Percentiles rank a stretch among this genome's conserved stretches.
These are phyloP conservation scores for Coregonus ussuriensis DNA, from an alignment of 2,797 vertebrate genomes.

Conservation along the genomic window DNA sequence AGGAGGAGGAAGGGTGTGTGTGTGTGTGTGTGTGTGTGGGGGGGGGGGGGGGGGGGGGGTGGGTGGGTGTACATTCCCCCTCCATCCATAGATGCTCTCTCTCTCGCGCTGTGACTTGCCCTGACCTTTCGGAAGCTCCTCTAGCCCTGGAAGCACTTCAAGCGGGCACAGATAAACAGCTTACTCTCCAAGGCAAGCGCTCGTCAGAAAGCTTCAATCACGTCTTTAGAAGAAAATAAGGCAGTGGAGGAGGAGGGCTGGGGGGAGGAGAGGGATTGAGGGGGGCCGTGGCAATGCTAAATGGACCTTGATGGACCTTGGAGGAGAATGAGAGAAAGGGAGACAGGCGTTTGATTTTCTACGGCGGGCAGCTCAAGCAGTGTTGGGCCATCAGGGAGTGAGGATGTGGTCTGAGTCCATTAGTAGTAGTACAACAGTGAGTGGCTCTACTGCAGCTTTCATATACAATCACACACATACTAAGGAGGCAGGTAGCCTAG, in stretches of 20 bases:
- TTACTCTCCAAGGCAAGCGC: conserved; percentile 64
- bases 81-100: conserved; percentile 5
- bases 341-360: conserved; percentile 53
- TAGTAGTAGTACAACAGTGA: conserved; percentile 53
- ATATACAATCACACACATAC: conserved; percentile 26
- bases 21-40: conserved; percentile 46
- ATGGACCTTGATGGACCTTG: conserved; percentile 71
- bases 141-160: conserved; percentile 72
- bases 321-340: conserved; percentile 35
- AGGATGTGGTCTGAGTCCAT: conserved; percentile 63
- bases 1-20: conserved; percentile 41
- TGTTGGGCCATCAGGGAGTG: conserved; percentile 45
- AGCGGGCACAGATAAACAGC: conserved; percentile 72
- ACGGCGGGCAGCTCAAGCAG: conserved; percentile 42
- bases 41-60: conserved; percentile 50
- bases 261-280: conserved; percentile 31
- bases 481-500: conserved; percentile 4
- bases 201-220: conserved; percentile 66
- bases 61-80: conserved; percentile 28
- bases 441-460: conserved; percentile 48
- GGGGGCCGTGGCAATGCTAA: conserved; percentile 43
- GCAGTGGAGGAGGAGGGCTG: conserved; percentile 13
- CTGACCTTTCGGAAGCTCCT: conserved; percentile 70
- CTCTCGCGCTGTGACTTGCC: conserved; percentile 16
- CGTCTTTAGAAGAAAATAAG: conserved; percentile 66